Evolutionary conservation across 2,113 vertebrate species (phyloP), one percentile per base, ranked within the genome.

Genomic region (Sialia sialis): DNA sequence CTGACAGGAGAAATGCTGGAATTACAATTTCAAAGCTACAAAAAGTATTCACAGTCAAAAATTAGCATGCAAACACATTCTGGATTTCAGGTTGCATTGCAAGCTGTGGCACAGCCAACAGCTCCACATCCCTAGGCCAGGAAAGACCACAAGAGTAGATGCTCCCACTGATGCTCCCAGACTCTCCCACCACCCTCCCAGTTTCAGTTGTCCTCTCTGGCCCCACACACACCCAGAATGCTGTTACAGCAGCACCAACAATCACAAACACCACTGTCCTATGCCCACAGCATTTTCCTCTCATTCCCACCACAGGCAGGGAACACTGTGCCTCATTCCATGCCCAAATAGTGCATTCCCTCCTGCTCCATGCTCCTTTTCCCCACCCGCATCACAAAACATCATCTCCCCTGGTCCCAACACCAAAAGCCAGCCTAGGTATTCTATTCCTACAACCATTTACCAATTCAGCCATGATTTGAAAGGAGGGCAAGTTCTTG

Each of bases 171-270:
- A 66, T 10, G 34, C n/a, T 84, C 64, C 49, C 36, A 69, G 43
- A 22, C 36, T 32, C 55, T 87, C 4, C 0, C n/a, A 63, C 27
- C 25, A 36, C 34, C 9, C 18, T 84, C 16, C 23, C 29, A 4
- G 26, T 58, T 58, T 41, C 19, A 39, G 9, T 4, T 8, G 1
- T n/a, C 15, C 30, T 13, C 52, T 72, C 23, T 6, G 27, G 27
- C 38, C 34, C 16, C 2, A 1, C 48, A 52, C 20, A 20, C 2
- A 18, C 30, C 10, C 69, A 52, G 12, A 74, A 34, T 1, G 3
- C 29, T 54, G 29, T 4, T 69, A 68, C 63, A 48, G 73, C 38
- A 39, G 41, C n/a, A 29, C 25, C 54, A 43, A 15, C 13, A 59
- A 16, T 8, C 54, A 70, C 79, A 52, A 85, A 44, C 23, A 18